Evolutionary conservation across 2,797 vertebrate species (phyloP).

Genomic region (Tokudaia tokunoshimensis): DNA sequence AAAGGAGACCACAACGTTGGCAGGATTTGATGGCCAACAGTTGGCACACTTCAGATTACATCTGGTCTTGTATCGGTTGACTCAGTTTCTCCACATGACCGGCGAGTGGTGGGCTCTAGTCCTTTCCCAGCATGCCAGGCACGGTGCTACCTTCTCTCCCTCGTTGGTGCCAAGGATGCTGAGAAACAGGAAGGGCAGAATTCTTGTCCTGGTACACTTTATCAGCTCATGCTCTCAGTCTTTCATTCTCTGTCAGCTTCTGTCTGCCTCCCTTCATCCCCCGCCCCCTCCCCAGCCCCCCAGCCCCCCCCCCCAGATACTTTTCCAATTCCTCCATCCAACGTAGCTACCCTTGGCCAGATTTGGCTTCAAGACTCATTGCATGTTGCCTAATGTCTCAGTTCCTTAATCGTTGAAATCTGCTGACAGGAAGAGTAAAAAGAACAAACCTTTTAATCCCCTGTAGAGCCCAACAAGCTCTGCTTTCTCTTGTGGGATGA

Average conservation of each 20-base stretch:
- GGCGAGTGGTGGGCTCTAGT: neutral
- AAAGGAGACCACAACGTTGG: neutral
- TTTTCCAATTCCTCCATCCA: neutral
- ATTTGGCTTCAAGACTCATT: slow-evolving; percentile 4
- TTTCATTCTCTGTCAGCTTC: neutral
- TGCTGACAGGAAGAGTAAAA: slow-evolving; percentile 44
- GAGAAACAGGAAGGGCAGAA: neutral
- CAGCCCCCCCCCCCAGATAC: neutral
- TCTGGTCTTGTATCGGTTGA: slow-evolving; percentile 35
- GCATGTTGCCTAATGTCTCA: neutral
- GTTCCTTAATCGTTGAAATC: slow-evolving; percentile 32
- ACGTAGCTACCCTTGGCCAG: neutral
- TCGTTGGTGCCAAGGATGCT: neutral
- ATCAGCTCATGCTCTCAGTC: neutral
- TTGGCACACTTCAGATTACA: neutral
- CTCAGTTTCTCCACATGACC: slow-evolving; percentile 34
- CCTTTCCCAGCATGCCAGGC: neutral
- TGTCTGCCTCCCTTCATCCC: too few relatives aligned
- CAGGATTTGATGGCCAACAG: neutral
- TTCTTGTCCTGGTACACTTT: neutral
- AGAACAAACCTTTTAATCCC: neutral
- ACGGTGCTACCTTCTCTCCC: neutral
- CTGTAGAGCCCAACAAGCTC: neutral
- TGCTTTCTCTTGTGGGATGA: slow-evolving; percentile 12
- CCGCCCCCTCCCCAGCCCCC: neutral